Evolutionary conservation across 2,888 invertebrate species (phyloP), one percentile per base, ranked within the genome.

Genomic region (Sceliomorpha sp.): DNA sequence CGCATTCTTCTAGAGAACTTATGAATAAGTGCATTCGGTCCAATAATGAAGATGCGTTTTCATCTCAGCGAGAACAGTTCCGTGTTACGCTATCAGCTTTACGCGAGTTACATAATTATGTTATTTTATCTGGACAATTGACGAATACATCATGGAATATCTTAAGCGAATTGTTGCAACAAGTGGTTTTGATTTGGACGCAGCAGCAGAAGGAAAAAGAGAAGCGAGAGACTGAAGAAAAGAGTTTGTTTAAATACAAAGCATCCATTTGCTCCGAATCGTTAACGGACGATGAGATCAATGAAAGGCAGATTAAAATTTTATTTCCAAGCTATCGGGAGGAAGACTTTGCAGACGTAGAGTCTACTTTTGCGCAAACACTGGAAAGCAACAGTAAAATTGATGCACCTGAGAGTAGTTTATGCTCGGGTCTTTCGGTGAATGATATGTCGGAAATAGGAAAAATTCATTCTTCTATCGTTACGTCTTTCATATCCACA

Each of bases 201-300:
- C 90, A 92, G 58, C 94, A 96, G 75, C 93, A 95, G 77, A 91
- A 92, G 42, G 91, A 92, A 15, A 90, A 91, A 10, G 92, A 92
- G 72, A 90, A 90, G 76, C 91, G 92, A 75, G 92, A 93, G 72
- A 91, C 91, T 47, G 95, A 95, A 75, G 93, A 94, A 60, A 95
- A 95, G 48, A 93, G 93, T 73, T 88, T 97, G 36, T 95, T 94
- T 85, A 92, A 93, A 55, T 93, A 92, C 6, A 93, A 92, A 91
- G 91, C 89, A 86, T 89, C 72, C 9, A 91, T 92, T 0, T 92
- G 91, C 86, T 93, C 92, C 50, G 91, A 92, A 74, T 91, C 91
- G 12, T 91, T 92, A 80, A 90, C 93, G 12, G 95, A 95, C 78
- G 94, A 94, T 68, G 91, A 93, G 10, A 89, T 92, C 60, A 91